Evolutionary conservation across 1,140 invertebrate species (phyloP).

Genomic region (Brachionus asplanchnoidis): DNA sequence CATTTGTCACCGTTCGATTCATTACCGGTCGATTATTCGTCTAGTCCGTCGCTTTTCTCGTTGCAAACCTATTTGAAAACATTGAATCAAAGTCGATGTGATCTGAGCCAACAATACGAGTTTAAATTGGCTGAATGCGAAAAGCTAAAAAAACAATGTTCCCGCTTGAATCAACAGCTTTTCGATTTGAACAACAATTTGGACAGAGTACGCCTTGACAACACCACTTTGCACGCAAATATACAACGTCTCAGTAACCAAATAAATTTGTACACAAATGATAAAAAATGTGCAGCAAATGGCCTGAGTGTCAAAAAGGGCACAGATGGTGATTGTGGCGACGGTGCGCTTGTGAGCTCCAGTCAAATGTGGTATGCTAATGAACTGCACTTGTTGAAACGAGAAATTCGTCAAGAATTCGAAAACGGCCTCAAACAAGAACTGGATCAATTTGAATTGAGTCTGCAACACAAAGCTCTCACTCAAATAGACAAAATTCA

Average conservation of each 20-base stretch:
- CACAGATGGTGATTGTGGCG: too few relatives aligned
- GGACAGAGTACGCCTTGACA: neutral
- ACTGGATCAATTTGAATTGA: neutral
- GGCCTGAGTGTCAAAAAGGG: too few relatives aligned
- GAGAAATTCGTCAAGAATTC: neutral
- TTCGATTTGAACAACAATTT: conserved; percentile 5
- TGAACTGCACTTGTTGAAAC: neutral
- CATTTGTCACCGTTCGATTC: neutral
- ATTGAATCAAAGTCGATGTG: neutral
- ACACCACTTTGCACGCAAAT: neutral
- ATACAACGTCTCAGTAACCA: neutral
- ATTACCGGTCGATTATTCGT: too few relatives aligned
- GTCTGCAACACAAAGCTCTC: neutral
- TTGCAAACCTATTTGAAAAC: neutral
- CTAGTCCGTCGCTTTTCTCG: neutral
- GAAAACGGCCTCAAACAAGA: neutral
- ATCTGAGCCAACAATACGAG: neutral
- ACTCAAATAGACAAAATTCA: neutral
- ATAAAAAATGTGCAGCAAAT: neutral
- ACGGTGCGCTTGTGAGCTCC: too few relatives aligned
- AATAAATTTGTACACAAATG: neutral
- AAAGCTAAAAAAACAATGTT: neutral
- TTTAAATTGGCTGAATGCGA: neutral
- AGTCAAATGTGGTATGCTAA: neutral
- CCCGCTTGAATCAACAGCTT: neutral